Evolutionary conservation across 1,140 invertebrate species (phyloP), one percentile per base, ranked within the genome.

Genomic region (Drosophila jambulina): DNA sequence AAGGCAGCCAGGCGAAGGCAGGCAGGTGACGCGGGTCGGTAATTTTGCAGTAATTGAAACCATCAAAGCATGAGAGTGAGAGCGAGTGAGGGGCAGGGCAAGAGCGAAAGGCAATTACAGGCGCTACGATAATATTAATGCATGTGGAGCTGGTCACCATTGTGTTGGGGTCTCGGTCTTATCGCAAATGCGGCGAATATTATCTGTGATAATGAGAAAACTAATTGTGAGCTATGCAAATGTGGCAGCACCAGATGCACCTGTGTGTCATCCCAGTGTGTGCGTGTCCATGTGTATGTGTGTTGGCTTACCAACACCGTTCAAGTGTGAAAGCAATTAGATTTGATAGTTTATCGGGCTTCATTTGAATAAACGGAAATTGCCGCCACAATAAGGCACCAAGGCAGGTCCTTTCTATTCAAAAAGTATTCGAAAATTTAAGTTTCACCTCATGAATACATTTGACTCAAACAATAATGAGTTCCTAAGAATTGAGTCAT

Each of bases 171-270:
- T 74, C 82, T 88, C 72, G 51, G 65, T 42, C 77, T 81, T 88
- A 88, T 90, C 84, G 69, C 81, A 85, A 90, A 90, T 88, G 70
- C 63, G 60, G 70, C 85, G 84, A 90, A 90, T 88, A 88, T 88
- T 88, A 88, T 88, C 84, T 88, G 69, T 75, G 84, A 81, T 88
- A 88, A 88, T 88, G 85, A 81, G 80, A 78, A 90, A 90, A 88
- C 75, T 90, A 88, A 88, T 90, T 88, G 81, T 88, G 69, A 90
- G 72, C 85, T 77, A 87, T 87, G 83, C 83, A 87, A 87, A 87
- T 87, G 80, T 68, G 67, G 60, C 58, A 71, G 36, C 60, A 61
- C 59, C 80, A 77, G 72, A 63, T 46, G 58, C 59, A 74, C 42
- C 51, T 70, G 59, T 48, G 38, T 36, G 23, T 38, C 15, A n/a